Conservation (phyloP, 37 sponge, comb jelly and placozoan species). For the Aplysina aerophoba region DNA sequence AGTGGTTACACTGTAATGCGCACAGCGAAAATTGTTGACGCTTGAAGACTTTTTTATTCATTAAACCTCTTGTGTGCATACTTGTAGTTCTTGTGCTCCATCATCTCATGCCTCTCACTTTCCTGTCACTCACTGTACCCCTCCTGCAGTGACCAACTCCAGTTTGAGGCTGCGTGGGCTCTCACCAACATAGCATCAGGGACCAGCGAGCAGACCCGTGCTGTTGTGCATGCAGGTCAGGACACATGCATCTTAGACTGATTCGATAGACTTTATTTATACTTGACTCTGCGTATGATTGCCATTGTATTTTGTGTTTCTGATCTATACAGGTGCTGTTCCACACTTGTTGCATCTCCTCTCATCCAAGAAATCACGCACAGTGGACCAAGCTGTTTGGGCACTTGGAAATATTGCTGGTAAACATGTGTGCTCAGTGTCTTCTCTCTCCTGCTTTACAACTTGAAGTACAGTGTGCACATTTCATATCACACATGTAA, state of each 20-base stretch:
- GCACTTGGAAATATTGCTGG: slow-evolving; percentile 97
- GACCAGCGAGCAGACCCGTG: slow-evolving; percentile 83
- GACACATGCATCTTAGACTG: not conserved
- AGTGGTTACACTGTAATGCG: too few species aligned
- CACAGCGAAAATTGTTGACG: too few species aligned
- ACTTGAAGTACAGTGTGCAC: not conserved
- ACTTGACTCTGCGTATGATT: not conserved
- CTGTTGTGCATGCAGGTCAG: slow-evolving; percentile 87
- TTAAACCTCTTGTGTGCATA: too few species aligned
- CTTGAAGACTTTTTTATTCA: too few species aligned
- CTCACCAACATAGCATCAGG: slow-evolving; percentile 98
- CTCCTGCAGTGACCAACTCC: slow-evolving; percentile 67
- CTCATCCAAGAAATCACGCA: slow-evolving; percentile 55
- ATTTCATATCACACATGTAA: too few species aligned
- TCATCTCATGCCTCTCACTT: too few species aligned
- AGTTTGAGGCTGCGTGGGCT: slow-evolving; percentile 98
- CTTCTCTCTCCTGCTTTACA: not conserved
- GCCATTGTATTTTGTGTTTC: not conserved
- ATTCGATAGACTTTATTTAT: not conserved
- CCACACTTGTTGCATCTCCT: slow-evolving; percentile 85
- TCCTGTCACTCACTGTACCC: slow-evolving; percentile 2
- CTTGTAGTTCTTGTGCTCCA: too few species aligned
- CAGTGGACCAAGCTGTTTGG: slow-evolving; percentile 97
- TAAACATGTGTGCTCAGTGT: not conserved
- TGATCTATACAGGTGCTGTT: slow-evolving; percentile 68